Percentiles rank a stretch among this genome's conserved stretches.
phyloP scores from a whole-genome alignment of 2,888 invertebrate genomes.

The Caenorhabditis angaria region DNA sequence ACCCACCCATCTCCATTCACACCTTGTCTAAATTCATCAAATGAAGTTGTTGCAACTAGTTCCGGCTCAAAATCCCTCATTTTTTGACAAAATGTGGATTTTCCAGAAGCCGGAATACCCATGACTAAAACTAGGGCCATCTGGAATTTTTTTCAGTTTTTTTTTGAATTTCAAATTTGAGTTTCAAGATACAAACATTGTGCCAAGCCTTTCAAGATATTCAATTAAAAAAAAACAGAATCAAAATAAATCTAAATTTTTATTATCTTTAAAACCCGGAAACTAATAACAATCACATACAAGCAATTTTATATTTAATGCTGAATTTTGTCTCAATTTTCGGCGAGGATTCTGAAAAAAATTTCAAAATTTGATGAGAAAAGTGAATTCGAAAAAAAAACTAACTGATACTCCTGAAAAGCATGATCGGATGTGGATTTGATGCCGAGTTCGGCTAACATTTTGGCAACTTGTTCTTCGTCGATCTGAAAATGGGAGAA shows the following conservation, averaged over 20 bases:
- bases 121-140: constrained; percentile 47
- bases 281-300: neutral
- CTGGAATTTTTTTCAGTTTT: neutral
- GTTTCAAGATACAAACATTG: neutral
- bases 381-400: neutral
- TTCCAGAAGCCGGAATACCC: constrained; percentile 49
- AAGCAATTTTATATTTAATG: neutral
- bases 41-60: constrained; percentile 23
- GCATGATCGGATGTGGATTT: constrained; percentile 28
- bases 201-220: neutral
- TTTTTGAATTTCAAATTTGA: neutral
- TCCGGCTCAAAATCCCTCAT: constrained; percentile 10
- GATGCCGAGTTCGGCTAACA: constrained; percentile 32
- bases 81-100: constrained; percentile 32
- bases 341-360: constrained; percentile 30
- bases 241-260: neutral
- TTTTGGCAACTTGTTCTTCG: constrained; percentile 37
- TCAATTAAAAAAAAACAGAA: neutral
- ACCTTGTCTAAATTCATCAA: constrained; percentile 26
- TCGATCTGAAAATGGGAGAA: constrained; percentile 15
- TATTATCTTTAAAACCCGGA: too few relatives aligned
- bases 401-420: constrained; percentile 37
- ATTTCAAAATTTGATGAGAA: neutral
- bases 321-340: constrained; percentile 31
- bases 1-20: too few relatives aligned